Evolutionary conservation across 2,888 invertebrate species (phyloP), one percentile per base, ranked within the genome.

Genomic region (Drosophila setosimentum): DNA sequence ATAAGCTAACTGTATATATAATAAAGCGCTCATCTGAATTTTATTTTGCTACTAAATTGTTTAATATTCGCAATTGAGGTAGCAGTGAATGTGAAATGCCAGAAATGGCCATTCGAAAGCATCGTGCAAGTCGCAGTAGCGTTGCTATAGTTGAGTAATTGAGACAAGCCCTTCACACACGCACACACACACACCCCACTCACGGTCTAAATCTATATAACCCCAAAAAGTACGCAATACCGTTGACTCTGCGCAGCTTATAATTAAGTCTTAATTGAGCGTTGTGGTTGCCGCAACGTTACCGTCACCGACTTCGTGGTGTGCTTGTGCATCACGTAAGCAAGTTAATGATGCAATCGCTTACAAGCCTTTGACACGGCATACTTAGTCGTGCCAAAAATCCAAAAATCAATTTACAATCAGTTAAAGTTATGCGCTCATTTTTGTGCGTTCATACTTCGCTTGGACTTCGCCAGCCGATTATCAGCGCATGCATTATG

Each of bases 341-440:
- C 73, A 76, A 86, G 76, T 82, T 85, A 88, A 88, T 87, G 88
- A 86, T 88, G 86, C 76, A 83, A 86, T 83, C 83, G 86, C 49
- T 78, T 82, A 78, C 76, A 76, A 67, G 65, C 78, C 83, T 84
- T 84, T 85, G 88, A 85, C 88, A 80, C 74, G 84, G 54, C 80
- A 85, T 70, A 32, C 57, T 62, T 33, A 61, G 45, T 29, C 42
- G 50, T 51, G 70, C 65, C 53, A 60, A 27, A 67, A 33, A 48
- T 49, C 59, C 45, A 48, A 50, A 32, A 58, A 69, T 59, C 51
- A 78, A 58, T 63, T 64, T 62, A 66, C 59, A 78, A 67, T 67
- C 65, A 42, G 78, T 59, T 73, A 66, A 73, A 73, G 69, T 73
- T 77, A 54, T 58, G 50, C n/a, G 60, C 37, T 32, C 37, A 54